These are phyloP conservation scores for Diaphora mendica DNA, from an alignment of 2,888 invertebrate genomes.

Conservation along the genomic window DNA sequence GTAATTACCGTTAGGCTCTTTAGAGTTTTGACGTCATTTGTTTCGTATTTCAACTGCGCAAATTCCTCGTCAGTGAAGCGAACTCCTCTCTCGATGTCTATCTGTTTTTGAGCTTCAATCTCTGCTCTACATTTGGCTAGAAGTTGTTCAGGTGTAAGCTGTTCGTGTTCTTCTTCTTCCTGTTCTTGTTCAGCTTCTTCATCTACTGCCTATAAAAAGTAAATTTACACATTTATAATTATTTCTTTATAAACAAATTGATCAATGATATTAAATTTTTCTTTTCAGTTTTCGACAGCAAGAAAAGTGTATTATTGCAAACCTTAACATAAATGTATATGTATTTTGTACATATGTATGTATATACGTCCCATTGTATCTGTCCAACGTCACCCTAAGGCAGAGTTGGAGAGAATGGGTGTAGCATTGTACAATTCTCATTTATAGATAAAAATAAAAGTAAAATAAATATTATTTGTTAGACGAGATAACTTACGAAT, in stretches of 20 bases:
- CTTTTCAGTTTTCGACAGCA: too few relatives aligned
- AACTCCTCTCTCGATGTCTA: conserved; percentile 85
- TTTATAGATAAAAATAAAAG: too few relatives aligned
- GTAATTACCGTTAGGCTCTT: conserved; percentile 85
- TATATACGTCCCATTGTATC: too few relatives aligned
- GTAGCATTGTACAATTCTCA: too few relatives aligned
- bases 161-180: conserved; percentile 68
- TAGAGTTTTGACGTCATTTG: conserved; percentile 86
- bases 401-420: too few relatives aligned
- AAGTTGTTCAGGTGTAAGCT: conserved; percentile 76
- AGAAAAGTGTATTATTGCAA: neutral
- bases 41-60: conserved; percentile 87
- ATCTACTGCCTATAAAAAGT: conserved; percentile 65
- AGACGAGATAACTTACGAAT: neutral
- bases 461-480: neutral
- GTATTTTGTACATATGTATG: too few relatives aligned
- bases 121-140: conserved; percentile 71
- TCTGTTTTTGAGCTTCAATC: conserved; percentile 68
- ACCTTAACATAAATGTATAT: neutral
- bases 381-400: too few relatives aligned
- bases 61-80: conserved; percentile 87
- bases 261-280: neutral
- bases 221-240: neutral
- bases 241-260: neutral
- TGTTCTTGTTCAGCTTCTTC: conserved; percentile 76